Base-by-base conservation (phyloP, 2,888 invertebrate species). In the Galeopsomyia nigrocyanea region DNA sequence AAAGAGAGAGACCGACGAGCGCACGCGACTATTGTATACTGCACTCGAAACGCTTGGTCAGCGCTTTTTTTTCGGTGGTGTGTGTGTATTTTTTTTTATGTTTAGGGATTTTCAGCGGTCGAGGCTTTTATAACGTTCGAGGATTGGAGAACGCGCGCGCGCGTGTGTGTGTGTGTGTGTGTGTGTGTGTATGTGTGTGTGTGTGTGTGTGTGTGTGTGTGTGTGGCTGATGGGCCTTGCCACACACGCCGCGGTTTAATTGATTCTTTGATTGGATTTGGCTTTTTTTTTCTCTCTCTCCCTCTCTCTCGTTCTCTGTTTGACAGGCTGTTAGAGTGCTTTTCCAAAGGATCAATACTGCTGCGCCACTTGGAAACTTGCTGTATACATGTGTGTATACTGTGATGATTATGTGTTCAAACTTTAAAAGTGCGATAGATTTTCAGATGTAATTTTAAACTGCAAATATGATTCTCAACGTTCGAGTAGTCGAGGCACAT, bases 1-100 rank as follows among this genome's bases (percentile, higher is more conserved):
- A 31, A 31, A 39, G 13, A 79, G 79, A 81, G 78, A 79, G 79
- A 63, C 79, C 77, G 80, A 78, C 79, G 17, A 6, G 76, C 74
- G 57, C 56, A 71, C 76, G 63, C 63, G 57, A 51, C 67, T 70
- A 74, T 74, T 71, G 74, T 78, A 78, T 55, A 21, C n/a, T 46
- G 66, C 76, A 77, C 78, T 39, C 7, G 79, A 80, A 80, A 80
- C 78, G 75, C 77, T 69, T 56, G 60, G 47, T 39, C 63, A 51
- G 62, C 55, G 55, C 21, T 47, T 60, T 50, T 53, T 58, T 61
- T 61, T 31, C 21, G 17, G 22, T 14, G 55, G 22, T 22, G 21
- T 14, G 55, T 22, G 22, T 21, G 3, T 21, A 2, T 21, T 55
- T 21, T 55, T 55, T 21, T 21, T 21, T 21, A 22, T 55, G 22